A percentile compares a stretch with the other conserved stretches of the same genome.
These are phyloP conservation scores for Cossypha heuglini DNA, from an alignment of 2,797 vertebrate species.

Conservation along the genomic window DNA sequence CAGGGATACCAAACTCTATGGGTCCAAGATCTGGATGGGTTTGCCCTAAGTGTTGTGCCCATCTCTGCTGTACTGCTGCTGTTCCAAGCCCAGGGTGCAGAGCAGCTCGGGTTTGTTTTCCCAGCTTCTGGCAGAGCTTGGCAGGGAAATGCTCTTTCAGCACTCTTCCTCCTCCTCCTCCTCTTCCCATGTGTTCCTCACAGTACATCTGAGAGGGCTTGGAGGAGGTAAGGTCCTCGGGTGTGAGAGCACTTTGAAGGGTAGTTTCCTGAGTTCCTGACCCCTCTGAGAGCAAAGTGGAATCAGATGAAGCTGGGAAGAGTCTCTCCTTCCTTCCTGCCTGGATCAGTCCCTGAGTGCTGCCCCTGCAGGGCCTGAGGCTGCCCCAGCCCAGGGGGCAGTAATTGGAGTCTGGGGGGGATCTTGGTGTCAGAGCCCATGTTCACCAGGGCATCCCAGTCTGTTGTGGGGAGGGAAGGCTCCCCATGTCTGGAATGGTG, in stretches of 20 bases:
- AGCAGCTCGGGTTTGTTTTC: not conserved
- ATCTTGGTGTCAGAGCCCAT: not conserved
- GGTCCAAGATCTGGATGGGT: not conserved
- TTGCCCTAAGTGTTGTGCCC: accelerated
- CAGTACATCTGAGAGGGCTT: not conserved
- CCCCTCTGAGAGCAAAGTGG: constrained; percentile 55
- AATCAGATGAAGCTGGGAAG: constrained; percentile 50
- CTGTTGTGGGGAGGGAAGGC: not conserved
- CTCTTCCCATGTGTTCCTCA: not conserved
- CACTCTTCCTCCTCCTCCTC: not conserved
- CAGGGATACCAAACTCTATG: accelerated
- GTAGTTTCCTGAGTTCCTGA: constrained; percentile 66
- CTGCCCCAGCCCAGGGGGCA: accelerated
- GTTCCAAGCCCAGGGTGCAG: not conserved
- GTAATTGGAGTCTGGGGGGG: not conserved
- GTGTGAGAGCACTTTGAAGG: constrained; percentile 37
- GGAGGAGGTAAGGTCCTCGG: not conserved
- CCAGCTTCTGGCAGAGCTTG: not conserved
- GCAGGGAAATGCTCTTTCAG: constrained; percentile 9
- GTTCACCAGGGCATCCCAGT: not conserved
- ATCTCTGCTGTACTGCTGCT: not conserved
- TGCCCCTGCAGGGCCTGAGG: accelerated
- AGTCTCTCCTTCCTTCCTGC: not conserved
- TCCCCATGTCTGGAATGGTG: accelerated
- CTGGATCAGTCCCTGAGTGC: accelerated